Percentiles rank a stretch among this genome's conserved stretches.
These are phyloP conservation scores for Hypomecis atomaria DNA, from an alignment of 2,888 invertebrate species.

Conservation along the genomic window DNA sequence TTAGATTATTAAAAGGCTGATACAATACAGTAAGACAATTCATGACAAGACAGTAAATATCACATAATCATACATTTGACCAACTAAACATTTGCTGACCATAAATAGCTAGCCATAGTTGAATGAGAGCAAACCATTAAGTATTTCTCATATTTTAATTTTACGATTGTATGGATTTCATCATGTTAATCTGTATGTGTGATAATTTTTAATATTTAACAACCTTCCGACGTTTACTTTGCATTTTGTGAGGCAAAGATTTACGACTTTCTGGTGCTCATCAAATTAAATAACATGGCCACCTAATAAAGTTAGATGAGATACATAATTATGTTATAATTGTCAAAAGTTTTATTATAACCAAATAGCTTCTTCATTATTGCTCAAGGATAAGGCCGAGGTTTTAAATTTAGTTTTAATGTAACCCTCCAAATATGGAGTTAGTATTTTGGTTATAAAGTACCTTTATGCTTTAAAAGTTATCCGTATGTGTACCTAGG, in stretches of 20 bases:
- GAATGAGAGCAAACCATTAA: too few relatives aligned
- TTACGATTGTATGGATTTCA: constrained; percentile 2
- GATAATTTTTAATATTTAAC: constrained; percentile 13
- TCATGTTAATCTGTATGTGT: constrained; percentile 10
- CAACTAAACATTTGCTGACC: too few relatives aligned
- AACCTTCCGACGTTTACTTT: constrained; percentile 17
- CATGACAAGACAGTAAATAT: too few relatives aligned
- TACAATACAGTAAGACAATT: too few relatives aligned
- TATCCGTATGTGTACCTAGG: too few relatives aligned
- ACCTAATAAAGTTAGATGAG: constrained; percentile 27
- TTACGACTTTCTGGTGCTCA: constrained; percentile 28
- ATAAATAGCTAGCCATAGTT: too few relatives aligned
- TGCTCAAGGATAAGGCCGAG: constrained; percentile 7
- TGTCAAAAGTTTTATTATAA: constrained; percentile 21
- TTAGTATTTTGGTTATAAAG: too few relatives aligned
- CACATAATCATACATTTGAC: too few relatives aligned
- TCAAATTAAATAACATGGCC: constrained; percentile 31
- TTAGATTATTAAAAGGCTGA: too few relatives aligned
- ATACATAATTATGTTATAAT: constrained; percentile 22
- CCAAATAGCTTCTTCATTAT: constrained; percentile 12
- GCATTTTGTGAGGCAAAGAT: constrained; percentile 30
- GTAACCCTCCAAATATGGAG: too few relatives aligned
- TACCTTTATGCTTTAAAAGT: too few relatives aligned
- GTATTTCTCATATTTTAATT: not conserved
- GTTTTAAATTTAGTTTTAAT: not conserved